Percentiles rank a stretch among this genome's conserved stretches.
phyloP scores from a whole-genome alignment of 2,888 invertebrate species.

The Lochmaea crataegi region DNA sequence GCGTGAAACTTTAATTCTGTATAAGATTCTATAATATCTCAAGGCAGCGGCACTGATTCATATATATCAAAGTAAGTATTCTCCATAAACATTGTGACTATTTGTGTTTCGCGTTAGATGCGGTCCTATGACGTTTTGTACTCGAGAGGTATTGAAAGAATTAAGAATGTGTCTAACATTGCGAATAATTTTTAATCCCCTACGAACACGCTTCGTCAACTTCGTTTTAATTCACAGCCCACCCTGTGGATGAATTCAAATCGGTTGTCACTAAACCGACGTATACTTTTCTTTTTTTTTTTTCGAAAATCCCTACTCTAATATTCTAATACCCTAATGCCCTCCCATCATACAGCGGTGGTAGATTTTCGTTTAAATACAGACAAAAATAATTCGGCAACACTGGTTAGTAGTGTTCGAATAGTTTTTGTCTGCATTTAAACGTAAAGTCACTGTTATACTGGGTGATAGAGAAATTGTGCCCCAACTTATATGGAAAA shows the following conservation, averaged over 20 bases:
- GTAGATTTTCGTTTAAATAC: too few relatives aligned
- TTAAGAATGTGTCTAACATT: conserved; percentile 51
- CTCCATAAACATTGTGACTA: conserved; percentile 40
- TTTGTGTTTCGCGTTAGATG: conserved; percentile 57
- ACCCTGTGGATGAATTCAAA: conserved; percentile 48
- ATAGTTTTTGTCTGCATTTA: too few relatives aligned
- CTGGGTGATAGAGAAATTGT: too few relatives aligned
- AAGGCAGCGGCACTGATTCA: background rate
- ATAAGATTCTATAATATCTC: too few relatives aligned
- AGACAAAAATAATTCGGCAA: too few relatives aligned
- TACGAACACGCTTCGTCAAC: conserved; percentile 54
- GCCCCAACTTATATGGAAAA: too few relatives aligned
- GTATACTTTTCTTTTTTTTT: conserved; percentile 31
- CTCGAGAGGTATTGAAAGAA: conserved; percentile 49
- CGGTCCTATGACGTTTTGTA: conserved; percentile 52
- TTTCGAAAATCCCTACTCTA: conserved; percentile 41
- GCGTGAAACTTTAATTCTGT: background rate
- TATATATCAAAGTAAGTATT: background rate
- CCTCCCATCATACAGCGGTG: background rate
- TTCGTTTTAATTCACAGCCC: conserved; percentile 55
- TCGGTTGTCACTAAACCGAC: conserved; percentile 43
- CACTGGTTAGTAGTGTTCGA: too few relatives aligned
- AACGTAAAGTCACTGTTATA: too few relatives aligned
- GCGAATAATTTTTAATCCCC: conserved; percentile 53
- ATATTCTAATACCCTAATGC: conserved; percentile 42